Conservation (phyloP, 1,140 invertebrate species). For the Cherax destructor region DNA sequence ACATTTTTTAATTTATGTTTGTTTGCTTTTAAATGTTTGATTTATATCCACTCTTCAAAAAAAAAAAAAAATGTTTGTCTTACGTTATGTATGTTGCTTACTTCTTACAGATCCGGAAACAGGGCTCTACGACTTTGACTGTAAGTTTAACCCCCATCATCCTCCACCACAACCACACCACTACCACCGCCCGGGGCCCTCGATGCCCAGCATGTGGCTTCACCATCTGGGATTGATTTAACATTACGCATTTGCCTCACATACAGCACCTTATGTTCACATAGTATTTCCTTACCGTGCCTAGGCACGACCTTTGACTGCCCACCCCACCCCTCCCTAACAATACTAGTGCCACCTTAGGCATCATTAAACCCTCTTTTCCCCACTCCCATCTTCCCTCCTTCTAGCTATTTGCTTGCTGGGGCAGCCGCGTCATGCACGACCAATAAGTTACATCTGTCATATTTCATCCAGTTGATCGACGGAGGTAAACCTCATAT, state of each 20-base stretch:
- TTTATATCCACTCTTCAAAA: conserved; percentile 33
- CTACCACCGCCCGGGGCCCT: conserved; percentile 11
- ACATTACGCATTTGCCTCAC: neutral
- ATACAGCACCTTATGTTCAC: neutral
- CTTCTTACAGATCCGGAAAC: conserved; percentile 71
- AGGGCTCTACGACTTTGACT: conserved; percentile 71
- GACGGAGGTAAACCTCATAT: no score
- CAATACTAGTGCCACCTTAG: neutral
- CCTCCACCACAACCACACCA: conserved; percentile 25
- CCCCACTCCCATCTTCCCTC: no score
- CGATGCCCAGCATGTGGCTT: conserved; percentile 20
- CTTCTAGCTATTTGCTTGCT: neutral
- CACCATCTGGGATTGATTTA: conserved; percentile 31
- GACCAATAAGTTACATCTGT: neutral
- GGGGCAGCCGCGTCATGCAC: neutral
- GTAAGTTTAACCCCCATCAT: conserved; percentile 66
- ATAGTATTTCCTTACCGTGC: neutral
- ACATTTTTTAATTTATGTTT: neutral
- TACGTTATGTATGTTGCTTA: conserved; percentile 69
- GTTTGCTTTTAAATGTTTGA: conserved; percentile 22
- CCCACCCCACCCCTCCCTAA: neutral
- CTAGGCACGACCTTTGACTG: neutral
- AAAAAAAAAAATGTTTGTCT: conserved; percentile 61
- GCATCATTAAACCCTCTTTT: neutral
- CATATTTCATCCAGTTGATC: no score